Conservation (phyloP, 2,888 invertebrate genomes). For the Salticus scenicus region DNA sequence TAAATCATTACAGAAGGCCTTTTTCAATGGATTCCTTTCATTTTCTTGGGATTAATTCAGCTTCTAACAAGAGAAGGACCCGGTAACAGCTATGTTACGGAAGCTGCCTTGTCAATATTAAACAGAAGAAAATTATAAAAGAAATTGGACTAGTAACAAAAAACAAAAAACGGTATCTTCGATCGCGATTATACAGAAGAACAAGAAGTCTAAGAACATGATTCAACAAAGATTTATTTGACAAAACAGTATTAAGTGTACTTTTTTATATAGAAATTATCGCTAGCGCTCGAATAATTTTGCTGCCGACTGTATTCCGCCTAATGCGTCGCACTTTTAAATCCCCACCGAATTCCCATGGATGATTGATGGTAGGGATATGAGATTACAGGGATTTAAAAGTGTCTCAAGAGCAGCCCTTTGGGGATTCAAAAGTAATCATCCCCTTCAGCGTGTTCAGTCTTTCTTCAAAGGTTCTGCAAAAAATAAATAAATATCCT, state of each 20-base stretch:
- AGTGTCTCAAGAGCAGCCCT: constrained; percentile 69
- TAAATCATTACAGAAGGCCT: constrained; percentile 38
- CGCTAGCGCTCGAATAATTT: too few species aligned
- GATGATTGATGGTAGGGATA: constrained; percentile 64
- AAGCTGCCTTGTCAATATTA: constrained; percentile 54
- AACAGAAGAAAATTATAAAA: constrained; percentile 10
- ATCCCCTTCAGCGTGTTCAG: constrained; percentile 68
- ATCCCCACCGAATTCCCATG: constrained; percentile 59
- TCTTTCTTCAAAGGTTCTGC: constrained; percentile 48
- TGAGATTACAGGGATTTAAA: constrained; percentile 69
- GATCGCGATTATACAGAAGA: constrained; percentile 69
- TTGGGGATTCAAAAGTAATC: constrained; percentile 70
- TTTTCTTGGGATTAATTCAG: constrained; percentile 55
- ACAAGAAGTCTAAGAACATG: too few species aligned
- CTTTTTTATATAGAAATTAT: too few species aligned
- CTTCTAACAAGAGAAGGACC: constrained; percentile 23
- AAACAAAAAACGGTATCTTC: constrained; percentile 59
- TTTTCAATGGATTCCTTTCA: constrained; percentile 26
- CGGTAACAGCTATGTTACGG: constrained; percentile 52
- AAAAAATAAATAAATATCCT: too few species aligned
- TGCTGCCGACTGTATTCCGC: too few species aligned
- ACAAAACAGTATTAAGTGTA: too few species aligned
- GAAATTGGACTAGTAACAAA: constrained; percentile 26
- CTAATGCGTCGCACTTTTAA: constrained; percentile 67
- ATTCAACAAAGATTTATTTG: too few species aligned